These are phyloP conservation scores for Drosophila tripunctata DNA, from an alignment of 2,888 invertebrate genomes.

Conservation along the genomic window DNA sequence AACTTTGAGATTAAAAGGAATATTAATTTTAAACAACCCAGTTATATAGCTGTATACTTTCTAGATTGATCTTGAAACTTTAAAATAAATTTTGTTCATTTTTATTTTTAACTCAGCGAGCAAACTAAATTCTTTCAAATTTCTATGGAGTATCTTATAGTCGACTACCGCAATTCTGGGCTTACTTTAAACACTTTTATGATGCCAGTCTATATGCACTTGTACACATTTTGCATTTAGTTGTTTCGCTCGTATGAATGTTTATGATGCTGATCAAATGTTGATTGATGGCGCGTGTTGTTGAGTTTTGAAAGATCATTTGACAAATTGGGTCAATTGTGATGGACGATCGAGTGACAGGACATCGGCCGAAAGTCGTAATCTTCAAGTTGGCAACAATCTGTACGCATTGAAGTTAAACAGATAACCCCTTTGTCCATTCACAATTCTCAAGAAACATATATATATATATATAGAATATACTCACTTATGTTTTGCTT, in stretches of 20 bases:
- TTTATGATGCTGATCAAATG: conserved; percentile 35
- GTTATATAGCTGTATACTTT: no score
- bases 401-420: conserved; percentile 57
- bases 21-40: no score
- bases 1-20: no score
- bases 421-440: conserved; percentile 76
- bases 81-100: neutral
- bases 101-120: neutral
- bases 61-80: no score
- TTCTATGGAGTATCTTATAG: conserved; percentile 19
- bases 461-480: conserved; percentile 6
- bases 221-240: conserved; percentile 23
- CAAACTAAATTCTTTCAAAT: no score
- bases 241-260: neutral
- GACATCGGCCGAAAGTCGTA: conserved; percentile 4
- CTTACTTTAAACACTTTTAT: conserved; percentile 21
- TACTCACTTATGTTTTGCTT: conserved; percentile 11
- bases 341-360: conserved; percentile 39
- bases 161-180: conserved; percentile 1
- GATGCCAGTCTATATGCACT: conserved; percentile 4
- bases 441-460: conserved; percentile 2
- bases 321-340: conserved; percentile 65
- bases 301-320: conserved; percentile 19
- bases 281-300: conserved; percentile 73
- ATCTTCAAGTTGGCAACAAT: conserved; percentile 54